Evolutionary conservation across 2,113 vertebrate genomes (phyloP).

Genomic region (Dissostichus mawsoni): DNA sequence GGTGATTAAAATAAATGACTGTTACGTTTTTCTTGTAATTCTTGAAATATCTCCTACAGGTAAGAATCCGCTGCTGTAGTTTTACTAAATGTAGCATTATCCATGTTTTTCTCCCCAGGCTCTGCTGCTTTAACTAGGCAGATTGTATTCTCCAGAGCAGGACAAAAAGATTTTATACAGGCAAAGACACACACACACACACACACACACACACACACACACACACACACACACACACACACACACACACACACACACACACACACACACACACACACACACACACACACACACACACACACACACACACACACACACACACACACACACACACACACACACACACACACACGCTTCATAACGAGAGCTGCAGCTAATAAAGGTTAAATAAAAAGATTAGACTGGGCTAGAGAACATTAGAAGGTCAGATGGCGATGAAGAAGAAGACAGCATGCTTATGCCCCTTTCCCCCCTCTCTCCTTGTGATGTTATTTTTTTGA

Average conservation of each 20-base stretch:
- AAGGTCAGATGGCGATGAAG: slow-evolving; percentile 16
- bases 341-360: background rate
- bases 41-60: no score
- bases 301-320: no score
- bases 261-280: no score
- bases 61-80: no score
- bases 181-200: no score
- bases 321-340: no score
- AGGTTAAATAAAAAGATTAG: slow-evolving; percentile 54
- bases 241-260: no score
- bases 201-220: no score
- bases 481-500: slow-evolving; percentile 32
- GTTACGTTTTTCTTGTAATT: no score
- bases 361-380: slow-evolving; percentile 30
- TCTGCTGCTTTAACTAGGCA: background rate
- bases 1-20: no score
- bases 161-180: background rate
- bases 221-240: no score
- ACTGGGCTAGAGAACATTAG: background rate
- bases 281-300: no score
- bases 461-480: background rate
- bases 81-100: background rate
- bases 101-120: background rate
- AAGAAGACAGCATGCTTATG: slow-evolving; percentile 12
- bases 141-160: background rate